Evolutionary conservation across 2,113 vertebrate species (phyloP), one percentile per base, ranked within the genome.

Genomic region (Tragelaphus scriptus): DNA sequence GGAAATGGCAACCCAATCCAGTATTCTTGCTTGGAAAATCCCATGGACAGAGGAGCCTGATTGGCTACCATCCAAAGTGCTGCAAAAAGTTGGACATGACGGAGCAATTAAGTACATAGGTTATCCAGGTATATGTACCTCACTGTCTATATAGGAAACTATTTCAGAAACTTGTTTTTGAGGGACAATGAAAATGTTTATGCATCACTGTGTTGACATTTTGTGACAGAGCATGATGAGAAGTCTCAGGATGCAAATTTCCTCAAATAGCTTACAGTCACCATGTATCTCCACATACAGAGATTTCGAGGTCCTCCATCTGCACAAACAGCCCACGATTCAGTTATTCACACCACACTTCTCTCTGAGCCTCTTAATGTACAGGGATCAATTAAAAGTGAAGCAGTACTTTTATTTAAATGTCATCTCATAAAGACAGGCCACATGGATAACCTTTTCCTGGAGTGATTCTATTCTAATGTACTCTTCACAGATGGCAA

Each of bases 331-430:
- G 65, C 56, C 88, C 19, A 59, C 40, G 47, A 55, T 56, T 97
- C 51, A 21, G 14, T 89, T 88, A 91, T 40, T 95, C 87, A 88
- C 30, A 88, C 13, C 51, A 93, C 28, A 40, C 26, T 96, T 93
- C 59, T 85, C 92, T 91, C 53, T 65, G 55, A 95, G 51, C 3
- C 85, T 96, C 95, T 96, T 82, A 95, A 87, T 84, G 23, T 84
- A 80, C 7, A 94, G 14, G 26, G 21, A 91, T 92, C 84, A 96
- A 92, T 92, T 96, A 56, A 91, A 94, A 92, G 30, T 49, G 13
- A 97, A 59, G 58, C 32, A 77, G 58, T 40, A 55, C 55, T 97
- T 95, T 89, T 82, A 90, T 86, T 85, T 96, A 93, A 93, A 96
- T 95, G 68, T 85, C 93, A 85, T 81, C n/a, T 97, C 81, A 51